phyloP scores from a whole-genome alignment of 2,797 vertebrate species.

The Cirrhinus molitorella region DNA sequence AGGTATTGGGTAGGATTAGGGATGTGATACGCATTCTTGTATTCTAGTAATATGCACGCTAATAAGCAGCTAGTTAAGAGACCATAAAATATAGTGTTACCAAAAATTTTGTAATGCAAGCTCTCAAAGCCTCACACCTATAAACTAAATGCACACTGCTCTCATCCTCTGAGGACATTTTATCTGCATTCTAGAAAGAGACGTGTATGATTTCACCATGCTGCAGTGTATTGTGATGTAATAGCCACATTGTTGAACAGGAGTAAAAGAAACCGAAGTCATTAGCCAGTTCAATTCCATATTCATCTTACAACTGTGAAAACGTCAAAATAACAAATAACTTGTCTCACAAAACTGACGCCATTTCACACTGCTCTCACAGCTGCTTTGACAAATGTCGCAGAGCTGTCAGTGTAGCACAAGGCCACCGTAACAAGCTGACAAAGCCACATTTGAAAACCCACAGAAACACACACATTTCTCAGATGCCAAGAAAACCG shows the following conservation, averaged over 20 bases:
- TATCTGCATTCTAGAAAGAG: conserved; percentile 13
- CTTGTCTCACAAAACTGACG: conserved; percentile 42
- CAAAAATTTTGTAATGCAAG: conserved; percentile 7
- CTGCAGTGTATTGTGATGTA: conserved; percentile 1
- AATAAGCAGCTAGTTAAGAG: too few relatives aligned
- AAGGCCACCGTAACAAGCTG: conserved; percentile 57
- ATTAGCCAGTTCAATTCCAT: conserved; percentile 39
- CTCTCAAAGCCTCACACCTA: conserved; percentile 7
- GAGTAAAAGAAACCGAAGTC: conserved; percentile 7
- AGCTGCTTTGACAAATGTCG: conserved; percentile 52
- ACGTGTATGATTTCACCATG: not conserved
- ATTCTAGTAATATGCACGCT: too few relatives aligned
- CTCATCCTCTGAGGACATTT: not conserved
- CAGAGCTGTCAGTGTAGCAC: conserved; percentile 54
- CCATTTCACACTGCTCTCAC: conserved; percentile 47
- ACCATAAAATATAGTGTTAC: too few relatives aligned
- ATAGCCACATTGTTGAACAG: not conserved
- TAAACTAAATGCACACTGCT: not conserved
- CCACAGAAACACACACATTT: conserved; percentile 40
- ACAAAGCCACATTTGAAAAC: conserved; percentile 49
- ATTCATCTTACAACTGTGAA: conserved; percentile 39
- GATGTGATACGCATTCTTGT: too few relatives aligned
- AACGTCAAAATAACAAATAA: conserved; percentile 58
- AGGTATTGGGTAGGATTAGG: too few relatives aligned
- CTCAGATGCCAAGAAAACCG: conserved; percentile 16